Evolutionary conservation across 2,888 invertebrate genomes (phyloP).

Genomic region (Acronicta alni): DNA sequence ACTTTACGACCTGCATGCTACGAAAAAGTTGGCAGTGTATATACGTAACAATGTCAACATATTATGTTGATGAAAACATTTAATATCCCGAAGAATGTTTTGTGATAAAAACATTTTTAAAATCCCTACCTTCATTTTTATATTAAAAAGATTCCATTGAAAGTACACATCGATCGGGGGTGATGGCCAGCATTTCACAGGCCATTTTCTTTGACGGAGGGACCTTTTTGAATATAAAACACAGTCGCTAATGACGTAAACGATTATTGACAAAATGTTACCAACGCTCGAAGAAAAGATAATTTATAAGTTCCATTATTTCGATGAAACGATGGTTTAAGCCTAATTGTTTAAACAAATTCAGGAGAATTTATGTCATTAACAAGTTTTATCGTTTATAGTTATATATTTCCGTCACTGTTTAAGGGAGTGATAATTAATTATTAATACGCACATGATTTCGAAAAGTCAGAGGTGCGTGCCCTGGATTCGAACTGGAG

Average conservation of each 20-base stretch:
- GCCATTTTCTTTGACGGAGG: slow-evolving; percentile 60
- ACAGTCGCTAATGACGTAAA: slow-evolving; percentile 71
- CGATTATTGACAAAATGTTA: slow-evolving; percentile 70
- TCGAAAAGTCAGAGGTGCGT: too few species aligned
- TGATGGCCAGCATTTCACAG: slow-evolving; percentile 56
- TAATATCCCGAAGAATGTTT: slow-evolving; percentile 24
- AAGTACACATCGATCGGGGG: slow-evolving; percentile 48
- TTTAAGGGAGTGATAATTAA: too few species aligned
- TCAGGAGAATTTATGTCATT: too few species aligned
- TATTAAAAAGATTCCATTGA: slow-evolving; percentile 48
- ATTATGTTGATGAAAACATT: slow-evolving; percentile 18
- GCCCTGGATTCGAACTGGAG: too few species aligned
- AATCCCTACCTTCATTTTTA: slow-evolving; percentile 23
- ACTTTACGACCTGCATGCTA: slow-evolving; percentile 15
- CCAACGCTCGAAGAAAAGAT: slow-evolving; percentile 40
- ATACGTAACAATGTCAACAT: slow-evolving; percentile 8
- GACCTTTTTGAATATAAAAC: slow-evolving; percentile 70
- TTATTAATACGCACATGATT: too few species aligned
- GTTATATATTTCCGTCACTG: too few species aligned
- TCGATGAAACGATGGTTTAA: background rate
- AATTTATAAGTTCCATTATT: slow-evolving; percentile 40
- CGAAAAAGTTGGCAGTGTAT: slow-evolving; percentile 12
- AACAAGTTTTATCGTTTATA: too few species aligned
- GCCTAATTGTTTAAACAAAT: background rate
- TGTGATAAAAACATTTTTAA: slow-evolving; percentile 32